Conservation (phyloP, 2,888 invertebrate species). For the Sphaerophoria rueppellii region DNA sequence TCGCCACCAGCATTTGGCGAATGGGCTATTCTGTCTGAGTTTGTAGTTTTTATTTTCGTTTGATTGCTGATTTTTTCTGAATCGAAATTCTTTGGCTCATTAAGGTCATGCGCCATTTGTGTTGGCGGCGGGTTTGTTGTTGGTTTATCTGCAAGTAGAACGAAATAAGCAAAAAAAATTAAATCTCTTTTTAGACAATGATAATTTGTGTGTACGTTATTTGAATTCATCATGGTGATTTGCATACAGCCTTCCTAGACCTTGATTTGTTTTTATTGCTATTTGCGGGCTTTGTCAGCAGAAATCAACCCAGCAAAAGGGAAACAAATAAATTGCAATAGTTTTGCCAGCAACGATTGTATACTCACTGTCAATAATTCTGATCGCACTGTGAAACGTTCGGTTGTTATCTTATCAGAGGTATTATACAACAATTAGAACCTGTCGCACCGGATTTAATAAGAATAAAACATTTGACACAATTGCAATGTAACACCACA, state of each 20-base stretch:
- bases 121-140: conserved; percentile 46
- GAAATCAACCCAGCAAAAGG: background rate
- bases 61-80: conserved; percentile 41
- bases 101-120: conserved; percentile 55
- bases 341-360: background rate
- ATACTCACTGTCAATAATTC: background rate
- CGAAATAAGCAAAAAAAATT: conserved; percentile 33
- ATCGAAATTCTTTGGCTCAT: conserved; percentile 49
- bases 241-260: conserved; percentile 5
- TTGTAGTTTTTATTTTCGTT: conserved; percentile 36
- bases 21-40: conserved; percentile 55
- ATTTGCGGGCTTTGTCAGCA: background rate
- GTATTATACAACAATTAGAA: conserved; percentile 5
- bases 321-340: background rate
- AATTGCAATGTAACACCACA: conserved; percentile 14
- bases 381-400: background rate
- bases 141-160: conserved; percentile 49
- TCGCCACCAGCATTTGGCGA: conserved; percentile 26
- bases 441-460: background rate
- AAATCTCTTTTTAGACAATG: conserved; percentile 28
- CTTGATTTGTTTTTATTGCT: background rate
- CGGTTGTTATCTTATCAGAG: conserved; percentile 13
- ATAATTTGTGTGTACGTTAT: background rate
- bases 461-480: background rate
- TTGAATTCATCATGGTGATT: conserved; percentile 64